Evolutionary conservation across 2,888 invertebrate species (phyloP), one percentile per base, ranked within the genome.

Genomic region (Panzeria rudis): DNA sequence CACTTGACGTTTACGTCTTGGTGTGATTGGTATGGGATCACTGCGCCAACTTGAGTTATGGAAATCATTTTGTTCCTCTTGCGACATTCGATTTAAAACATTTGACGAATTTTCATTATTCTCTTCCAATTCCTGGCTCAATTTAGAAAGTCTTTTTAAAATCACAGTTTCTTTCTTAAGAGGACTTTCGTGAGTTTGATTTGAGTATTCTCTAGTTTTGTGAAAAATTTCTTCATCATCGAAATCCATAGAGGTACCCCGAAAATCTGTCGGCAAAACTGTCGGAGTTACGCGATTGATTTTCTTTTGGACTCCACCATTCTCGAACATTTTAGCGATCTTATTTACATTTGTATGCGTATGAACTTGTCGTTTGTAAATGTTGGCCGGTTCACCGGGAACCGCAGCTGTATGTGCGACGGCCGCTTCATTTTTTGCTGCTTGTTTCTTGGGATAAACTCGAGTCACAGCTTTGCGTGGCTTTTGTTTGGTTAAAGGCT

Each of bases 291-390:
- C 92, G 9, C 92, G 89, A 84, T 88, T 91, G 52, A 91, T 89
- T 88, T 90, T 90, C 54, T 90, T 89, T 86, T 81, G 83, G 20
- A 85, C 87, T 20, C 64, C 87, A 69, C 91, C 91, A 78, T 89
- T 88, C 84, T 92, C 92, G 75, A 92, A 92, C 92, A 91, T 91
- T 79, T 90, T 89, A 13, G 92, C 92, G 5, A 92, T 92, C 86
- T 92, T 90, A 78, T 90, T 92, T 35, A 92, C 92, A 86, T 92
- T 89, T 56, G 89, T 91, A 52, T 89, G 88, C 0, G 87, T 88
- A 52, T 88, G 72, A 8, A 88, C 86, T 13, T 89, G 89, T 2
- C 88, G 86, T 66, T 88, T 89, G 11, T 87, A 77, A 32, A 86
- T 82, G 54, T 84, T 86, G n/a, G 86, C 59, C 72, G 88, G 87